Percentiles rank a stretch among this genome's conserved stretches.
phyloP scores from a whole-genome alignment of 2,888 invertebrate genomes.

The Cinara cedri region DNA sequence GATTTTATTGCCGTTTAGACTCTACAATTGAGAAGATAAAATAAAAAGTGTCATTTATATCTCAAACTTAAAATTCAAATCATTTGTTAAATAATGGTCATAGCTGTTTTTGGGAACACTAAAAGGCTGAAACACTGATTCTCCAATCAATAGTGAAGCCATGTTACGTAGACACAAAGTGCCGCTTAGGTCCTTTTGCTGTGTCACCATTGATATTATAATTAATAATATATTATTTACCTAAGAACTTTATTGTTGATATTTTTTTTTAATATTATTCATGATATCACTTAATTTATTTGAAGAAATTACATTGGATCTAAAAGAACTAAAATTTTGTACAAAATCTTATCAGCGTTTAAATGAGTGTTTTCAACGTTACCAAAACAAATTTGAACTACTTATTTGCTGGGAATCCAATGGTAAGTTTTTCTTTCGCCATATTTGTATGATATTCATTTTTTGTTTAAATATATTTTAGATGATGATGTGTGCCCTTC shows the following conservation, averaged over 20 bases:
- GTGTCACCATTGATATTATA: neutral
- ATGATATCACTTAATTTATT: neutral
- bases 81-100: no score
- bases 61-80: no score
- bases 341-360: constrained; percentile 31
- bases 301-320: constrained; percentile 39
- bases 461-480: constrained; percentile 18
- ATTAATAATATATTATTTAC: neutral
- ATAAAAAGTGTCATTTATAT: no score
- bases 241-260: neutral
- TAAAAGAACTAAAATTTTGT: constrained; percentile 19
- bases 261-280: neutral
- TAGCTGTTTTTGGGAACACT: no score
- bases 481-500: constrained; percentile 34
- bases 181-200: no score
- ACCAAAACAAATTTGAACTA: constrained; percentile 24
- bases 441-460: neutral
- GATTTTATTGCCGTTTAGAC: no score
- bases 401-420: constrained; percentile 44
- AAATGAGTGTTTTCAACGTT: constrained; percentile 36
- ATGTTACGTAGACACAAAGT: no score
- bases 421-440: neutral
- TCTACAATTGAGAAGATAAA: no score
- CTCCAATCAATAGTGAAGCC: no score
- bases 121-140: no score